Evolutionary conservation across 2,797 vertebrate genomes (phyloP).

Genomic region (Halcyon badia): DNA sequence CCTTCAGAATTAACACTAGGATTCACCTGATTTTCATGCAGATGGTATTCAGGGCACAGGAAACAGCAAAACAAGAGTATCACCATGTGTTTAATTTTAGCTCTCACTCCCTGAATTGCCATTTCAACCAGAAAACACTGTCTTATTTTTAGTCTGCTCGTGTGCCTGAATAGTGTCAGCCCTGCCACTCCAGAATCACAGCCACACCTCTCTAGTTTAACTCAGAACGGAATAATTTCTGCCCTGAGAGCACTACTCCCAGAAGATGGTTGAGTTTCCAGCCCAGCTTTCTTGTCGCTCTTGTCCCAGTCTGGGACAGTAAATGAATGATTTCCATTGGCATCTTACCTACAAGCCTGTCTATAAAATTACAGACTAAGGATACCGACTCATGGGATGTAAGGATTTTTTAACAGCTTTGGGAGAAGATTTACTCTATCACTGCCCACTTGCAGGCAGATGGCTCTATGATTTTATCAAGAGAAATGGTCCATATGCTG

Average conservation of each 20-base stretch:
- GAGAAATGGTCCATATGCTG: slow-evolving; percentile 18
- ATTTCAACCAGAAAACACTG: background rate
- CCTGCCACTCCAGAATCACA: background rate
- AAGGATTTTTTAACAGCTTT: background rate
- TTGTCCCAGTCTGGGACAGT: background rate
- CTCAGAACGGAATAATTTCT: background rate
- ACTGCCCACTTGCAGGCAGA: background rate
- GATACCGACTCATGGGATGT: background rate
- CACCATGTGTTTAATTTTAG: slow-evolving; percentile 53
- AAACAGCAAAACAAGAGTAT: slow-evolving; percentile 40
- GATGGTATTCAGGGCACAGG: slow-evolving; percentile 37
- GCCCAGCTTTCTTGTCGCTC: background rate
- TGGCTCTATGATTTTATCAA: background rate
- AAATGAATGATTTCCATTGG: background rate
- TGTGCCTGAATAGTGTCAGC: background rate
- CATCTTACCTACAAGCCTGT: background rate
- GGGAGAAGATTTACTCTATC: background rate
- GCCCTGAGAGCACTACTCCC: background rate
- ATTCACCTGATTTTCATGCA: slow-evolving; percentile 65
- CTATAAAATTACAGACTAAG: background rate
- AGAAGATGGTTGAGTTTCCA: background rate
- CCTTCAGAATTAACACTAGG: slow-evolving; percentile 50
- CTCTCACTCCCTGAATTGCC: slow-evolving; percentile 11
- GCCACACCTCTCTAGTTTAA: background rate
- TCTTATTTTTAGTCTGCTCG: slow-evolving; percentile 6